Conservation (phyloP, 64 coral and sea anemone genomes). For the Montipora efflorescens region DNA sequence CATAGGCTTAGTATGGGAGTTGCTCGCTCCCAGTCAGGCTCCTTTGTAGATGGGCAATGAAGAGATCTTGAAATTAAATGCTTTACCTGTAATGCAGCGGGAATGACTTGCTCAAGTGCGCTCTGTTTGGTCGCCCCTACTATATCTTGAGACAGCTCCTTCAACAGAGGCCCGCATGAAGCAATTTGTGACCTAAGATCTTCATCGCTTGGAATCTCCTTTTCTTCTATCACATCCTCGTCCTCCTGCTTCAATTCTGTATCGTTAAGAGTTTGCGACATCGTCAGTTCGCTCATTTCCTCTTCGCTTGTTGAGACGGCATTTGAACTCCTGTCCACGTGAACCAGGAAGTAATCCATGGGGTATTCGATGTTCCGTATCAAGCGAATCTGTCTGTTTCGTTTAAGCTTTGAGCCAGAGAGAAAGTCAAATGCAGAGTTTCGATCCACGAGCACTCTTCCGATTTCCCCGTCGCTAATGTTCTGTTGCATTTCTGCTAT, state of each 20-base stretch:
- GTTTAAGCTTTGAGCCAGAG: constrained; percentile 18
- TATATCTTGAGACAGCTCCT: constrained; percentile 7
- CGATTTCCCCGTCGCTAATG: background rate
- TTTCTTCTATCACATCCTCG: background rate
- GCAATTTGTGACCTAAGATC: background rate
- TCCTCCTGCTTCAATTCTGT: background rate
- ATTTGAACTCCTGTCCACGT: background rate
- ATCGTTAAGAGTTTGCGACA: background rate
- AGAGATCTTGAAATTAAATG: background rate
- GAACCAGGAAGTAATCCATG: constrained; percentile 25
- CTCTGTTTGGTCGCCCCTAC: background rate
- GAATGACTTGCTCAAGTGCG: constrained; percentile 1
- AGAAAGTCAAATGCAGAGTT: constrained; percentile 42
- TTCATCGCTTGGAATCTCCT: background rate
- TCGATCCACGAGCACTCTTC: constrained; percentile 38
- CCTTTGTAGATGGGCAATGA: too few relatives aligned
- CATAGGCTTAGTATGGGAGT: too few relatives aligned
- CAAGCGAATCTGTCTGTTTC: constrained; percentile 31
- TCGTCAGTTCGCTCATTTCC: background rate
- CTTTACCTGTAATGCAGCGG: constrained; percentile 15
- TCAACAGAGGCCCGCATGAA: background rate
- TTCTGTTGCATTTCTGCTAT: constrained; percentile 35
- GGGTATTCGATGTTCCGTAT: constrained; percentile 40
- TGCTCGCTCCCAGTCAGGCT: too few relatives aligned
- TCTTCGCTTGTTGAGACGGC: background rate